Conservation (phyloP, 1,140 invertebrate genomes). For the Teleogryllus occipitalis region DNA sequence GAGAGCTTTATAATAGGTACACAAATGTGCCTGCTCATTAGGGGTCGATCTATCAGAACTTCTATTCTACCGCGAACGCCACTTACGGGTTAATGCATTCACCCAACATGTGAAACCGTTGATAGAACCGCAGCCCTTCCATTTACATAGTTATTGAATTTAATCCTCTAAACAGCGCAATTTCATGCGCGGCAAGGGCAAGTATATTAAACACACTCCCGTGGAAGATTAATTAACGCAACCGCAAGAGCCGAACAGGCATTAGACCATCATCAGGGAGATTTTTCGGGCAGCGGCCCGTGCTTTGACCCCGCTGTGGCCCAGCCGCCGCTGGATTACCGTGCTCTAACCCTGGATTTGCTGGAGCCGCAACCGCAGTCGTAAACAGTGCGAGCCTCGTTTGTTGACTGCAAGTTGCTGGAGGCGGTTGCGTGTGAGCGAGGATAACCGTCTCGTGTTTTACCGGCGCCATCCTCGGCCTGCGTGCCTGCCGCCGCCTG, state of each 20-base stretch:
- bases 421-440: too few species aligned
- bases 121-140: not conserved
- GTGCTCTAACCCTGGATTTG: too few species aligned
- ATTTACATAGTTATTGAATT: not conserved
- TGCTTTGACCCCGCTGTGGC: too few species aligned
- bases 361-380: too few species aligned
- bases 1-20: not conserved
- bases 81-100: not conserved
- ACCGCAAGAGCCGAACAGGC: not conserved
- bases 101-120: not conserved
- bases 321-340: too few species aligned
- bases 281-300: too few species aligned
- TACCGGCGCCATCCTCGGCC: too few species aligned
- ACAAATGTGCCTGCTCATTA: not conserved
- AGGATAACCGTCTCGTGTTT: too few species aligned
- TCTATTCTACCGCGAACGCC: not conserved
- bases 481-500: too few species aligned
- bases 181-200: not conserved
- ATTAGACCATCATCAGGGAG: too few species aligned
- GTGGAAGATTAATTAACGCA: not conserved
- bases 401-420: too few species aligned
- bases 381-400: too few species aligned
- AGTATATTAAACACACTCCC: not conserved
- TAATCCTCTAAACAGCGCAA: not conserved
- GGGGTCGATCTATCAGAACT: not conserved